phyloP scores from a whole-genome alignment of 2,113 vertebrate genomes.

The Microtus ochrogaster region DNA sequence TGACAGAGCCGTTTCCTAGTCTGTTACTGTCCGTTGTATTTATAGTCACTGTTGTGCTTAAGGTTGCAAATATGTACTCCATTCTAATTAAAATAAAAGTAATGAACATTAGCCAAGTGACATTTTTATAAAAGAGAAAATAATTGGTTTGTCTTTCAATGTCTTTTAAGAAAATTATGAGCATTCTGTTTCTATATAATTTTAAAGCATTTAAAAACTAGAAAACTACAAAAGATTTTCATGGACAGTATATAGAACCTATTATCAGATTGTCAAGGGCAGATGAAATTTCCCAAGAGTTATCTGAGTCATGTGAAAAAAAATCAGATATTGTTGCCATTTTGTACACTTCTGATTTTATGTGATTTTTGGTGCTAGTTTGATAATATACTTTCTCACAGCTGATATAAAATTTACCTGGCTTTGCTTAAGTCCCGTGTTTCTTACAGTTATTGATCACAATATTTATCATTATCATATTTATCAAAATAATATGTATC shows the following conservation, averaged over 20 bases:
- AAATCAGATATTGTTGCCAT: slow-evolving; percentile 15
- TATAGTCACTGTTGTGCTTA: background rate
- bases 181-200: slow-evolving; percentile 7
- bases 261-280: background rate
- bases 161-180: background rate
- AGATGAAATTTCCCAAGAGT: slow-evolving; percentile 37
- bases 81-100: slow-evolving; percentile 38
- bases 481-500: slow-evolving; percentile 21
- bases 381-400: slow-evolving; percentile 26
- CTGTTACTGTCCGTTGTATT: background rate
- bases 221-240: slow-evolving; percentile 34
- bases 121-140: slow-evolving; percentile 49
- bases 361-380: slow-evolving; percentile 19
- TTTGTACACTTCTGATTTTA: slow-evolving; percentile 51
- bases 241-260: background rate
- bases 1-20: slow-evolving; percentile 27
- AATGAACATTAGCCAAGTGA: slow-evolving; percentile 2
- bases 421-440: slow-evolving; percentile 28
- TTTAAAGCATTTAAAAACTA: slow-evolving; percentile 4
- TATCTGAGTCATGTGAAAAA: slow-evolving; percentile 30
- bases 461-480: background rate
- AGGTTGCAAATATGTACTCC: slow-evolving; percentile 6
- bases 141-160: slow-evolving; percentile 34
- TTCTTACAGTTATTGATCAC: background rate
- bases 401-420: background rate